Base-by-base conservation (phyloP, 2,888 invertebrate genomes). In the Tetragonisca angustula region DNA sequence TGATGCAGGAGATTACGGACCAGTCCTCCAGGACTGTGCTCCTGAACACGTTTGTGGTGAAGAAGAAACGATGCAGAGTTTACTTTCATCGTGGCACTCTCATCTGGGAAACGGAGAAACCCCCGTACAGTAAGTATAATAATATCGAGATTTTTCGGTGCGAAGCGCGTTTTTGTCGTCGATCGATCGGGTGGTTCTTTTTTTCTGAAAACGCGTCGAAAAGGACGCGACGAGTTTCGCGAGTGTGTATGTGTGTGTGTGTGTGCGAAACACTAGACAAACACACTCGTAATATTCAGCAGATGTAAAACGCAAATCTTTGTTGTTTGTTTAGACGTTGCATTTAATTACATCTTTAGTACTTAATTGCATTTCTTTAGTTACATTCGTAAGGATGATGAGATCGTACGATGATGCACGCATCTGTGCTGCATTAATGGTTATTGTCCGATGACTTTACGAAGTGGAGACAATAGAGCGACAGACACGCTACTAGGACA, bases 41-140 rank as follows among this genome's bases (percentile, higher is more conserved):
- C 19, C 92, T 96, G 43, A 96, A 95, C 88, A 96, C 96, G 85
- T 96, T 97, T 93, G 94, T 95, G 70, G 95, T 96, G 80, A 95
- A 95, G 87, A 96, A 96, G 91, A 96, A 96, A 93, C 95, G 96
- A 88, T 96, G 95, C 91, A 95, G 96, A 84, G 96, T 96, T 24
- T 95, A 96, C 93, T 95, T 96, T 87, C 96, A 96, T 93, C 95
- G 95, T 75, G 95, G 96, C 86, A 95, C 95, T 76, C 94, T 97
- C 80, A 96, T 96, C 70, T 97, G 97, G 96, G 96, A 96, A 91
- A 96, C 95, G 69, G 95, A 95, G 88, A 95, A 95, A 88, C 94
- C 95, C 76, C 95, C 96, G 76, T 95, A 95, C 91, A 95, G 96
- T 96, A 94, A 95, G 95, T 94, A 75, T 5, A 52, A 56, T n/a